Evolutionary conservation across 2,797 vertebrate genomes (phyloP).

Genomic region (Enteromius argenteus): DNA sequence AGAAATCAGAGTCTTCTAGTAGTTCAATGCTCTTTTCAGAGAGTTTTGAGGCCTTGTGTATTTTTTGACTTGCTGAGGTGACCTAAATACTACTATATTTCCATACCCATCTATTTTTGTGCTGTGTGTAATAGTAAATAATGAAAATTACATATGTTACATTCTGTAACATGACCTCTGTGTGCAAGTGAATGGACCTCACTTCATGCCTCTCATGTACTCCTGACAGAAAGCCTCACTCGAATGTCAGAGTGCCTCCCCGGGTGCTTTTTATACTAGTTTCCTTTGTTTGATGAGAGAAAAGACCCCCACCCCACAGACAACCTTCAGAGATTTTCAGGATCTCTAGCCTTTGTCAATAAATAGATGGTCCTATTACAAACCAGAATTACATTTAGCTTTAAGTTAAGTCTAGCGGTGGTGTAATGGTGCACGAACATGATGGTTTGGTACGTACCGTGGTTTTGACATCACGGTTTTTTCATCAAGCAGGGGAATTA

Average conservation of each 20-base stretch:
- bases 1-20: not conserved
- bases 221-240: conserved; percentile 31
- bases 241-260: conserved; percentile 20
- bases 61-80: conserved; percentile 1
- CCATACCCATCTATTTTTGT: conserved; percentile 3
- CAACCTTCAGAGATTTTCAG: not conserved
- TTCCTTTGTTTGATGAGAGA: conserved; percentile 30
- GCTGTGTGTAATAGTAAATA: not conserved
- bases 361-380: not conserved
- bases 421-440: not conserved
- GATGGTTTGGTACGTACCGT: too few relatives aligned
- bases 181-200: not conserved
- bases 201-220: not conserved
- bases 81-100: not conserved
- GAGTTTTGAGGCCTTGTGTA: not conserved
- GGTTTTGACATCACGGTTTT: not conserved
- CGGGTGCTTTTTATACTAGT: conserved; percentile 19
- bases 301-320: conserved; percentile 13
- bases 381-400: not conserved
- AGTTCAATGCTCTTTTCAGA: not conserved
- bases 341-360: conserved; percentile 9
- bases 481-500: not conserved
- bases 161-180: conserved; percentile 4
- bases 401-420: not conserved
- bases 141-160: not conserved